Percentiles rank a stretch among this genome's conserved stretches.
Evolutionary conservation across 1,140 invertebrate species (phyloP).

Genomic region (Sminthurides bifidus): DNA sequence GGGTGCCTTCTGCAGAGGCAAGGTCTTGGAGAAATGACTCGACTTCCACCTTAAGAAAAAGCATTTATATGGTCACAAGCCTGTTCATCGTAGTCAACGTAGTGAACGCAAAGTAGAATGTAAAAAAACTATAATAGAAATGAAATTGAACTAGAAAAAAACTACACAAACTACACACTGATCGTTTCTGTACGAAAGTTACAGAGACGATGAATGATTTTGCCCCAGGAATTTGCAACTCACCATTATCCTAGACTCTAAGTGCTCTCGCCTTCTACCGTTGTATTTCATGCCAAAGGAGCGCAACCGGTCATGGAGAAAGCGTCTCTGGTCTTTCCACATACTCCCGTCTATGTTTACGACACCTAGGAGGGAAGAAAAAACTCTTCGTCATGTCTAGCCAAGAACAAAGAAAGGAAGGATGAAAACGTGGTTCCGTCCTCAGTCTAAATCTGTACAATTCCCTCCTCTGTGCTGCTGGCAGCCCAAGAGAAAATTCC

Average conservation of each 20-base stretch:
- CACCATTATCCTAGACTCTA: conserved; percentile 78
- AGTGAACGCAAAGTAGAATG: too few relatives aligned
- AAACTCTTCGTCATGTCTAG: too few relatives aligned
- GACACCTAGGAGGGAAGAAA: too few relatives aligned
- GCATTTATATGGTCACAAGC: too few relatives aligned
- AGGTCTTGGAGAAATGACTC: conserved; percentile 55
- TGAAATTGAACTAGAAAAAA: neutral
- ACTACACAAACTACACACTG: neutral
- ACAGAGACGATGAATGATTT: neutral
- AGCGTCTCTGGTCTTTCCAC: conserved; percentile 84
- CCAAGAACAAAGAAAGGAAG: too few relatives aligned
- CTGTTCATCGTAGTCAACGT: neutral
- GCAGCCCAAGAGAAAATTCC: too few relatives aligned
- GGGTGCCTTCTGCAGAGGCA: conserved; percentile 44
- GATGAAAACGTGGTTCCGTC: too few relatives aligned
- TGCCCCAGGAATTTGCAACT: conserved; percentile 32
- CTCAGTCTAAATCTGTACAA: too few relatives aligned
- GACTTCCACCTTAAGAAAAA: conserved; percentile 74
- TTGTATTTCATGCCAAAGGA: conserved; percentile 77
- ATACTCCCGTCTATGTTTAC: conserved; percentile 78
- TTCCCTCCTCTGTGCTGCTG: too few relatives aligned
- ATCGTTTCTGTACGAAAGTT: neutral
- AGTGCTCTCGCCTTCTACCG: conserved; percentile 59
- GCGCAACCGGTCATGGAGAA: conserved; percentile 74
- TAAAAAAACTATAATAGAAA: too few relatives aligned